Percentiles rank a stretch among this genome's conserved stretches.
phyloP scores from a whole-genome alignment of 2,888 invertebrate species.

The Diaphora mendica region DNA sequence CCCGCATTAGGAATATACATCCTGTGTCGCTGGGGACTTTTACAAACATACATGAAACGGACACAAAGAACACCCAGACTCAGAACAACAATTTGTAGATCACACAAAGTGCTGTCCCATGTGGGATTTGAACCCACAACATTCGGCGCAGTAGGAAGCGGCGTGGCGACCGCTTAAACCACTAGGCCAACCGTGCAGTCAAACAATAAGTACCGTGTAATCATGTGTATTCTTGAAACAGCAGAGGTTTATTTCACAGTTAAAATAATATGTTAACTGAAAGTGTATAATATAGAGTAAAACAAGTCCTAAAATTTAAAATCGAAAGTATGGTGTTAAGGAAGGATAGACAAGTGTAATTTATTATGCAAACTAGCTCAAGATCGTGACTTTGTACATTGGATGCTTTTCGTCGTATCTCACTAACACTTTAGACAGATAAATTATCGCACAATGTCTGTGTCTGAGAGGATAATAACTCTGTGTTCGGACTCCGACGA shows the following conservation, averaged over 20 bases:
- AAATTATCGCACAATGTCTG: neutral
- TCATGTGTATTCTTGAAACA: constrained; percentile 7
- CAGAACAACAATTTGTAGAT: too few relatives aligned
- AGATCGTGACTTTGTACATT: constrained; percentile 16
- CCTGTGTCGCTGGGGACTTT: too few relatives aligned
- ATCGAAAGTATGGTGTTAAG: constrained; percentile 35
- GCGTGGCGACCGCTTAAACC: too few relatives aligned
- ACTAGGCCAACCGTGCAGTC: too few relatives aligned
- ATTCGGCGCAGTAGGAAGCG: too few relatives aligned
- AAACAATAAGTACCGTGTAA: too few relatives aligned
- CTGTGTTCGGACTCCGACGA: neutral
- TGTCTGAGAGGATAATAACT: neutral
- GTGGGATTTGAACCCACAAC: too few relatives aligned
- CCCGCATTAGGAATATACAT: too few relatives aligned
- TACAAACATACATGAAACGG: too few relatives aligned
- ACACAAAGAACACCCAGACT: too few relatives aligned
- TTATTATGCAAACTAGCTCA: constrained; percentile 30
- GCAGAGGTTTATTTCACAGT: constrained; percentile 21
- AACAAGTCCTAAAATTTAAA: constrained; percentile 41
- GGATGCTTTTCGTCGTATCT: constrained; percentile 1
- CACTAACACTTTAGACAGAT: constrained; percentile 1
- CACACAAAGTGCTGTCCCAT: too few relatives aligned
- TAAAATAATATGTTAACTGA: too few relatives aligned
- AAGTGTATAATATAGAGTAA: constrained; percentile 24
- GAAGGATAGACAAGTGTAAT: constrained; percentile 28